These are phyloP conservation scores for Mya arenaria DNA, from an alignment of 1,140 invertebrate genomes.

Conservation along the genomic window DNA sequence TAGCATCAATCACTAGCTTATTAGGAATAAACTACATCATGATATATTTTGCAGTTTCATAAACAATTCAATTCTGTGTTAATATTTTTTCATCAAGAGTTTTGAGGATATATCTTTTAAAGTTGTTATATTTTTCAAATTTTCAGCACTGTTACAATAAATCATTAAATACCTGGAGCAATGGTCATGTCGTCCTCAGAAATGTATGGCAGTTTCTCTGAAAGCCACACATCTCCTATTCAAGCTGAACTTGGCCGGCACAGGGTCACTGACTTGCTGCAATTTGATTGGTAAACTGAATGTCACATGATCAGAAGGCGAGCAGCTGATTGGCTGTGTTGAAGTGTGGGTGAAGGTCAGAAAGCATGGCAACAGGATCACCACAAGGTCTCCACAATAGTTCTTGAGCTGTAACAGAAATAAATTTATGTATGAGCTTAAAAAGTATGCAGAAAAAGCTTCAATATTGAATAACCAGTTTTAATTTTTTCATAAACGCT, in stretches of 20 bases:
- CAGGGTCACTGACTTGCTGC: conserved; percentile 81
- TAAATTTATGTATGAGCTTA: too few species aligned
- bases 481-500: too few species aligned
- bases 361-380: conserved; percentile 80
- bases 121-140: too few species aligned
- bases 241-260: conserved; percentile 77
- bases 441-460: too few species aligned
- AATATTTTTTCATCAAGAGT: too few species aligned
- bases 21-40: too few species aligned
- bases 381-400: conserved; percentile 79
- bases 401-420: conserved; percentile 74
- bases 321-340: conserved; percentile 71
- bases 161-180: conserved; percentile 71
- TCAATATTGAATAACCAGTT: too few species aligned
- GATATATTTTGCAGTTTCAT: too few species aligned
- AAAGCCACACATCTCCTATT: conserved; percentile 78
- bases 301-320: conserved; percentile 73
- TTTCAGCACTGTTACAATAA: too few species aligned
- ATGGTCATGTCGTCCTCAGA: conserved; percentile 74
- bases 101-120: too few species aligned
- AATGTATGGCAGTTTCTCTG: conserved; percentile 70
- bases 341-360: conserved; percentile 72
- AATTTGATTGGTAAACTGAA: conserved; percentile 80
- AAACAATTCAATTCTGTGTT: too few species aligned
- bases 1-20: too few species aligned